Evolutionary conservation across 1,140 invertebrate species (phyloP).

Genomic region (Yoshiicerus persimilis): DNA sequence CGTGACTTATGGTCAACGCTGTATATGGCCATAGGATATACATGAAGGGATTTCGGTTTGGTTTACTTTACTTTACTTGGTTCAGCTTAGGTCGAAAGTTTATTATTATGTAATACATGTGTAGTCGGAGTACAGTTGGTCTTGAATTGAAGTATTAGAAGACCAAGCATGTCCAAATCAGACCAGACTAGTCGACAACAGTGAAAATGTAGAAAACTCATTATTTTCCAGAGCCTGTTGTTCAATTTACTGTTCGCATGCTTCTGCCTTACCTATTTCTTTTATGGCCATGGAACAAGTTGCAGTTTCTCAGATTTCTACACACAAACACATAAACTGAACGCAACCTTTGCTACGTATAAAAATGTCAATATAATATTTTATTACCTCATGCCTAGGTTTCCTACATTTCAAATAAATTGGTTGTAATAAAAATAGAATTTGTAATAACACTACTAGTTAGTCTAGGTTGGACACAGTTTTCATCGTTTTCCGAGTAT

Average conservation of each 20-base stretch:
- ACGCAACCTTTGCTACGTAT: background rate
- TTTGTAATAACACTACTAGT: too few relatives aligned
- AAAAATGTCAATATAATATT: too few relatives aligned
- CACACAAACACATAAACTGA: background rate
- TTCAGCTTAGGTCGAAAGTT: background rate
- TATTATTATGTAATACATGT: constrained; percentile 2
- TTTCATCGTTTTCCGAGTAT: too few relatives aligned
- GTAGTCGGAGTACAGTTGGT: background rate
- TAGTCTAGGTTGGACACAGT: too few relatives aligned
- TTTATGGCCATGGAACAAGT: background rate
- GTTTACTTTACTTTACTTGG: background rate
- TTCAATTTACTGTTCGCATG: background rate
- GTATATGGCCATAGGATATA: background rate
- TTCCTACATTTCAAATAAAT: too few relatives aligned
- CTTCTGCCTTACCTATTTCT: background rate
- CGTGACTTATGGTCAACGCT: too few relatives aligned
- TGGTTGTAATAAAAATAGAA: too few relatives aligned
- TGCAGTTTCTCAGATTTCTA: background rate
- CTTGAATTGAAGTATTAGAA: background rate
- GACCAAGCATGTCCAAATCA: background rate
- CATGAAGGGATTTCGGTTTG: background rate
- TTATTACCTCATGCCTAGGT: too few relatives aligned
- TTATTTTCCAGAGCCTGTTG: background rate
- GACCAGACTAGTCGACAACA: background rate
- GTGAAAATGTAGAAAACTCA: constrained; percentile 4